Evolutionary conservation across 2,113 vertebrate species (phyloP).

Genomic region (Pachycephala philippinensis): DNA sequence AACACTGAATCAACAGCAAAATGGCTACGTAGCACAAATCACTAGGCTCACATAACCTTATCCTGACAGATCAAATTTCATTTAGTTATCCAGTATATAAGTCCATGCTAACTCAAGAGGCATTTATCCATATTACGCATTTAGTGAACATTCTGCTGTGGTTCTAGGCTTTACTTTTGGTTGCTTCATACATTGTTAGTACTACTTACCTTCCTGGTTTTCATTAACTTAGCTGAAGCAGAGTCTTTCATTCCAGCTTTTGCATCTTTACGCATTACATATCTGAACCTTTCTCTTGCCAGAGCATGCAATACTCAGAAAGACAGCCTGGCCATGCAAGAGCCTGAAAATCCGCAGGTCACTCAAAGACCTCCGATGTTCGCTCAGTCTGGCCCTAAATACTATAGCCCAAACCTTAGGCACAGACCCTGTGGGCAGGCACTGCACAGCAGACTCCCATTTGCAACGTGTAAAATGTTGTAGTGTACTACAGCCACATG

Average conservation of each 20-base stretch:
- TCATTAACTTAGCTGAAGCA: background rate
- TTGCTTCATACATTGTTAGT: background rate
- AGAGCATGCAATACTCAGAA: background rate
- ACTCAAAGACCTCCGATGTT: background rate
- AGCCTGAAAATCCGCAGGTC: background rate
- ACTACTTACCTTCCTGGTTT: background rate
- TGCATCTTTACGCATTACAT: background rate
- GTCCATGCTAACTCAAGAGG: background rate
- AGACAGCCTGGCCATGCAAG: background rate
- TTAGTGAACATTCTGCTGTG: background rate
- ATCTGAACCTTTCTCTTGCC: background rate
- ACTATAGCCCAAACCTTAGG: background rate
- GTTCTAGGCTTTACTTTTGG: background rate
- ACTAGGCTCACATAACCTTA: background rate
- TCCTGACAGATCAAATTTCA: background rate
- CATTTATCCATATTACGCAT: background rate
- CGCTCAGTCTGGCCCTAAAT: background rate
- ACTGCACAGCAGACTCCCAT: accelerated
- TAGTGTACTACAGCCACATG: background rate
- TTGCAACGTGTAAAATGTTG: accelerated
- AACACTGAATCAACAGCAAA: background rate
- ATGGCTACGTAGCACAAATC: background rate
- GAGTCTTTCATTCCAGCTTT: background rate
- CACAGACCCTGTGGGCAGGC: background rate
- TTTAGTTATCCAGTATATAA: background rate